These are phyloP conservation scores for Aporrectodea caliginosa DNA, from an alignment of 1,140 invertebrate genomes.

Conservation along the genomic window DNA sequence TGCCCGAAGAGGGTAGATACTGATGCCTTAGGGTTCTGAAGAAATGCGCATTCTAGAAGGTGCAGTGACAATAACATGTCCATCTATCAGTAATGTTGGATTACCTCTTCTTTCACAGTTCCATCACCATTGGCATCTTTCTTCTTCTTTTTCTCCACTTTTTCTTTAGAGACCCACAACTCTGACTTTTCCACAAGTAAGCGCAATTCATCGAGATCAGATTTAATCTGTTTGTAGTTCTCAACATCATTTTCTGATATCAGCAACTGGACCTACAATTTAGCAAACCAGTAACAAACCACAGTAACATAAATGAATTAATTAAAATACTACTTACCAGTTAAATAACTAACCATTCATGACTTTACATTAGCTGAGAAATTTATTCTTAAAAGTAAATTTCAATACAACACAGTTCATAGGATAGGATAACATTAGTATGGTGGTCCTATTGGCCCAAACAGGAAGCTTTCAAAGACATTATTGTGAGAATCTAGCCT, in stretches of 20 bases:
- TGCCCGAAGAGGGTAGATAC: too few species aligned
- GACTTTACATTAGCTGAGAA: not conserved
- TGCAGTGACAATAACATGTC: too few species aligned
- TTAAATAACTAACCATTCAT: not conserved
- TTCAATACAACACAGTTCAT: not conserved
- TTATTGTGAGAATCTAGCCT: too few species aligned
- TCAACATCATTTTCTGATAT: conserved; percentile 95
- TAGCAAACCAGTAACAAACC: not conserved
- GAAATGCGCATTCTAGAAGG: too few species aligned
- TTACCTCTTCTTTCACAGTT: conserved; percentile 9
- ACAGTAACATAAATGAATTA: too few species aligned
- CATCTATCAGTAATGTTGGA: too few species aligned
- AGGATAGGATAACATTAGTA: not conserved
- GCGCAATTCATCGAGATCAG: conserved; percentile 86
- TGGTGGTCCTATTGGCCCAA: too few species aligned
- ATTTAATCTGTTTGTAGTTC: conserved; percentile 96
- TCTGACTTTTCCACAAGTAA: conserved; percentile 98
- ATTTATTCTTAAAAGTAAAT: not conserved
- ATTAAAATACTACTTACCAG: too few species aligned
- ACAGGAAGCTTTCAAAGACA: too few species aligned
- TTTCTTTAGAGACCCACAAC: conserved; percentile 76
- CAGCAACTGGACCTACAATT: conserved; percentile 82
- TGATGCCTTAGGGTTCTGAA: too few species aligned
- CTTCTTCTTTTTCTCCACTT: conserved; percentile 44
- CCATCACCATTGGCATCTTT: conserved; percentile 31